These are phyloP conservation scores for Agrotis puta DNA, from an alignment of 2,888 invertebrate species.

Conservation along the genomic window DNA sequence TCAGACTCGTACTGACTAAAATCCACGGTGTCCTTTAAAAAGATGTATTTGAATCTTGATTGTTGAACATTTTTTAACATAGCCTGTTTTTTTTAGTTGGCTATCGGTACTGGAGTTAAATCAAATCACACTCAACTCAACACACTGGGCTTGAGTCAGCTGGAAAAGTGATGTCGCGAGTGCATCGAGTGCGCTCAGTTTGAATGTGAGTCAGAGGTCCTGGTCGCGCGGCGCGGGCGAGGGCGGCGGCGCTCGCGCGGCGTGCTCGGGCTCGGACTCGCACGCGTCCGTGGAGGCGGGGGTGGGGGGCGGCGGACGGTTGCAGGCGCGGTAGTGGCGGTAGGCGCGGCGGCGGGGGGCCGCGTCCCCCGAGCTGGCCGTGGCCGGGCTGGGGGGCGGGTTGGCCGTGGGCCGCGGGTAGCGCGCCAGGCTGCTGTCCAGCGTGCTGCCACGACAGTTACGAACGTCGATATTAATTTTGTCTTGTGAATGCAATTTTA, in stretches of 20 bases:
- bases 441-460: conserved; percentile 83
- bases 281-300: conserved; percentile 98
- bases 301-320: conserved; percentile 98
- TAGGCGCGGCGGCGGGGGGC: conserved; percentile 93
- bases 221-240: conserved; percentile 93
- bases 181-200: too few species aligned
- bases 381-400: conserved; percentile 97
- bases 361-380: conserved; percentile 93
- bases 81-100: too few species aligned
- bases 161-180: too few species aligned
- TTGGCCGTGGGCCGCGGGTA: conserved; percentile 97
- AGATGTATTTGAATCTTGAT: background rate
- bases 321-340: conserved; percentile 94
- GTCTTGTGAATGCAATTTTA: background rate
- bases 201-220: conserved; percentile 62
- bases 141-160: too few species aligned
- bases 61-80: background rate
- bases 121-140: too few species aligned
- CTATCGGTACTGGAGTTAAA: too few species aligned
- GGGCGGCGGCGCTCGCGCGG: conserved; percentile 96
- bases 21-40: too few species aligned
- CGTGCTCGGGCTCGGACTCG: conserved; percentile 95
- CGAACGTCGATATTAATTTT: too few species aligned
- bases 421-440: conserved; percentile 92
- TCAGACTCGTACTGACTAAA: too few species aligned